Conservation (phyloP, 2,888 invertebrate genomes). For the Parnassius apollo region DNA sequence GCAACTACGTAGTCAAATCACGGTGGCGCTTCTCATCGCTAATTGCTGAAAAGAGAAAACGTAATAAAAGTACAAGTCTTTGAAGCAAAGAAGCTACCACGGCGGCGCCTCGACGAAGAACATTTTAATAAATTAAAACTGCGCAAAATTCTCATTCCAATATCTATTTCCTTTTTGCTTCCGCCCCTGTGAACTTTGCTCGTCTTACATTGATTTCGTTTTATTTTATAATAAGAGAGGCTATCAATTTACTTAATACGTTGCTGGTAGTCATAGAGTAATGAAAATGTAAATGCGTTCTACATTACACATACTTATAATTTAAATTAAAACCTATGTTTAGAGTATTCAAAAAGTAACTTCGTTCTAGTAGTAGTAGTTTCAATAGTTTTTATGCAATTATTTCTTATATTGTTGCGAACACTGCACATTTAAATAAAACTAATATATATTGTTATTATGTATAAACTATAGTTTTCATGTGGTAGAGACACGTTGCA, state of each 20-base stretch:
- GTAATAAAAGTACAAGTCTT: slow-evolving; percentile 76
- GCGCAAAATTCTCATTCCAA: slow-evolving; percentile 73
- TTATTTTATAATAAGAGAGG: slow-evolving; percentile 49
- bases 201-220: slow-evolving; percentile 60
- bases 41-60: slow-evolving; percentile 75
- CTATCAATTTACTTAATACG: slow-evolving; percentile 52
- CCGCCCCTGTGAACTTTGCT: slow-evolving; percentile 45
- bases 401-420: too few species aligned
- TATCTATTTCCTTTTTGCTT: slow-evolving; percentile 65
- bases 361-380: too few species aligned
- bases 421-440: too few species aligned
- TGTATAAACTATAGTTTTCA: too few species aligned
- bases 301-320: too few species aligned
- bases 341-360: too few species aligned
- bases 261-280: slow-evolving; percentile 31
- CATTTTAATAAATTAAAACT: slow-evolving; percentile 81
- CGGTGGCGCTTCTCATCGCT: slow-evolving; percentile 62
- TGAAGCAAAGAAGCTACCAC: slow-evolving; percentile 68
- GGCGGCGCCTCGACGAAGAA: slow-evolving; percentile 55
- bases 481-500: too few species aligned
- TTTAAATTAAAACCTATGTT: too few species aligned
- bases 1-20: slow-evolving; percentile 65
- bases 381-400: too few species aligned
- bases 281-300: slow-evolving; percentile 4
- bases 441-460: too few species aligned